Percentiles rank a stretch among this genome's conserved stretches.
These are phyloP conservation scores for Rhopilema esculentum DNA, from an alignment of 30 jellyfish, hydroid and myxozoan species.

Conservation along the genomic window DNA sequence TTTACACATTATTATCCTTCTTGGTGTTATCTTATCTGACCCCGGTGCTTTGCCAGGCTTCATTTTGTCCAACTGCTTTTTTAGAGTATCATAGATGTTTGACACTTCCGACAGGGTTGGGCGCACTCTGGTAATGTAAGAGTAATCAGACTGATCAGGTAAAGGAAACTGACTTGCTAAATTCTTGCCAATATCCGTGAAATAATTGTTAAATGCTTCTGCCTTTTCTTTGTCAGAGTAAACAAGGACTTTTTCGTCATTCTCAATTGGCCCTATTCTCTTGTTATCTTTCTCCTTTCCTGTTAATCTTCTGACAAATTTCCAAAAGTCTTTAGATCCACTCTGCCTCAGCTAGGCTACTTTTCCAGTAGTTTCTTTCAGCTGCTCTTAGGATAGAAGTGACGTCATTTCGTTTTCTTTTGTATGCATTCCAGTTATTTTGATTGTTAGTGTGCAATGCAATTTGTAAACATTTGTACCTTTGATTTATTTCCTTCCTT, in stretches of 20 bases:
- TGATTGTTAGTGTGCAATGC: constrained; percentile 24
- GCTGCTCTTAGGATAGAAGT: constrained; percentile 30
- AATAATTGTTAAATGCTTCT: constrained; percentile 27
- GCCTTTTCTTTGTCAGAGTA: constrained; percentile 47
- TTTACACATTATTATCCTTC: constrained; percentile 30
- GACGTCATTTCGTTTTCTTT: constrained; percentile 31
- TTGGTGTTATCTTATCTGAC: constrained; percentile 40
- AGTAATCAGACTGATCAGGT: constrained; percentile 39
- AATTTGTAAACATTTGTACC: constrained; percentile 14
- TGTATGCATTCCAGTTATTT: constrained; percentile 40
- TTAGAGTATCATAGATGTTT: constrained; percentile 21
- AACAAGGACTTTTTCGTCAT: constrained; percentile 11
- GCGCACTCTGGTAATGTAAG: constrained; percentile 40
- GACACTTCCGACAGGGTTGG: constrained; percentile 49
- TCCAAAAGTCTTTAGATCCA: constrained; percentile 43
- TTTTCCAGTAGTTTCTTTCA: constrained; percentile 24
- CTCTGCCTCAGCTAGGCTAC: constrained; percentile 29
- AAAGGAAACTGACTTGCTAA: constrained; percentile 42
- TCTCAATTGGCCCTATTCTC: constrained; percentile 28
- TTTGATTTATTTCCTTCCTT: constrained; percentile 30
- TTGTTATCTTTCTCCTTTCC: constrained; percentile 43
- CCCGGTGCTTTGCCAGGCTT: constrained; percentile 40
- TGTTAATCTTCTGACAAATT: constrained; percentile 30
- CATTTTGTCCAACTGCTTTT: constrained; percentile 39
- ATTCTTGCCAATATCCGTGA: constrained; percentile 22